These are phyloP conservation scores for Solea senegalensis DNA, from an alignment of 2,113 vertebrate species.

Conservation along the genomic window DNA sequence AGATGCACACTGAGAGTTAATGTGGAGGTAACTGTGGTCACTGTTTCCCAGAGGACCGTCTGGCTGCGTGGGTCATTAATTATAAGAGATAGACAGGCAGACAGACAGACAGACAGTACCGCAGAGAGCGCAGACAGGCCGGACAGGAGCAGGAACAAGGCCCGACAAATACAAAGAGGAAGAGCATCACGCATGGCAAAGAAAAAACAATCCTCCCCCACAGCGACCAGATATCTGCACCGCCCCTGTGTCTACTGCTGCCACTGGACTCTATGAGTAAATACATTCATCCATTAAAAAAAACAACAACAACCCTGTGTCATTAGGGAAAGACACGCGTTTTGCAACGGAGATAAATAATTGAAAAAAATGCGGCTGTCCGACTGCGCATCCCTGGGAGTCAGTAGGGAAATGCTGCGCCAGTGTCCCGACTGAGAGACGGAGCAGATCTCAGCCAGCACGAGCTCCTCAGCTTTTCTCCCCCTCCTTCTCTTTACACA, in stretches of 20 bases:
- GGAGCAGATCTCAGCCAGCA: conserved; percentile 53
- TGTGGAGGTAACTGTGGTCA: conserved; percentile 65
- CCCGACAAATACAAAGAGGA: conserved; percentile 75
- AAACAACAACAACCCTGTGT: conserved; percentile 49
- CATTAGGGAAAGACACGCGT: conserved; percentile 55
- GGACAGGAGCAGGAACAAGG: conserved; percentile 64
- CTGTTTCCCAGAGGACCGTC: conserved; percentile 65
- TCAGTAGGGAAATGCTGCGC: conserved; percentile 77
- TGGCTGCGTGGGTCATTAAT: conserved; percentile 71
- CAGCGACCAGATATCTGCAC: conserved; percentile 18
- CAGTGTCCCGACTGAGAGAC: conserved; percentile 78
- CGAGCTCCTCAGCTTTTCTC: conserved; percentile 39
- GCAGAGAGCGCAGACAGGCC: conserved; percentile 74
- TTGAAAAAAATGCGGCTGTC: conserved; percentile 72
- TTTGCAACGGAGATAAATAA: conserved; percentile 75
- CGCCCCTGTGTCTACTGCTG: conserved; percentile 39
- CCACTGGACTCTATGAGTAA: conserved; percentile 50
- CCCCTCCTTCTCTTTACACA: conserved; percentile 37
- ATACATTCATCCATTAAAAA: conserved; percentile 44
- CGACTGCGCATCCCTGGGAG: conserved; percentile 81
- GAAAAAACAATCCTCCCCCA: conserved; percentile 54
- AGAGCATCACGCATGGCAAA: conserved; percentile 51
- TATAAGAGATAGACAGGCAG: conserved; percentile 66
- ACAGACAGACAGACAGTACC: conserved; percentile 65
- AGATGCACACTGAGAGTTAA: conserved; percentile 57